Percentiles rank a stretch among this genome's conserved stretches.
Conservation (phyloP, 2,113 vertebrate species). For the Plecotus auritus region DNA sequence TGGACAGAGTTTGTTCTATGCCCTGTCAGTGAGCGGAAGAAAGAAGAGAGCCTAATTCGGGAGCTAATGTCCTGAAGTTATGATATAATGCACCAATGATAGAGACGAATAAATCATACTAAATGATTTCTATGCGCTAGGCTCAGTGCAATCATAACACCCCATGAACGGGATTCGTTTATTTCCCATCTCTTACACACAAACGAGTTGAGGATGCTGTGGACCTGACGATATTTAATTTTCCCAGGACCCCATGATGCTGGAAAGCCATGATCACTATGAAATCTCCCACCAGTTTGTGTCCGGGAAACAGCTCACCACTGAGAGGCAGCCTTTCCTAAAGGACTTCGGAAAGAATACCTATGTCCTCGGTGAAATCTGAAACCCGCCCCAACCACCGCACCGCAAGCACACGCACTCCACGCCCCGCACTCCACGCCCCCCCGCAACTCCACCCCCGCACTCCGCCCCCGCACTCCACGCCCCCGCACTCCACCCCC, state of each 20-base stretch:
- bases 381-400: not conserved
- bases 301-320: not conserved
- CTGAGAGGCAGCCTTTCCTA: not conserved
- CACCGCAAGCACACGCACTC: not conserved
- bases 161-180: no score
- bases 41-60: not conserved
- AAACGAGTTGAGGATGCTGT: not conserved
- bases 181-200: not conserved
- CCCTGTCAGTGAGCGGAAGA: not conserved
- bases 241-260: not conserved
- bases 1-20: not conserved
- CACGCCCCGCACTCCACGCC: not conserved
- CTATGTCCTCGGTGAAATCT: not conserved
- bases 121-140: not conserved
- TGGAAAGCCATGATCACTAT: not conserved
- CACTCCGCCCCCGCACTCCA: not conserved
- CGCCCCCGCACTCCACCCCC: no score
- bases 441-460: rapidly evolving
- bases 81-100: not conserved
- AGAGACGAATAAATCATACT: not conserved
- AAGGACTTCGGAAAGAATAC: no score
- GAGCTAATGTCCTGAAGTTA: not conserved
- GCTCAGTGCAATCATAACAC: not conserved
- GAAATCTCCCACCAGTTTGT: not conserved
- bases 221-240: not conserved